A percentile compares a stretch with the other conserved stretches of the same genome.
Conservation (phyloP, 2,888 invertebrate species). For the Sipunculus nudus region DNA sequence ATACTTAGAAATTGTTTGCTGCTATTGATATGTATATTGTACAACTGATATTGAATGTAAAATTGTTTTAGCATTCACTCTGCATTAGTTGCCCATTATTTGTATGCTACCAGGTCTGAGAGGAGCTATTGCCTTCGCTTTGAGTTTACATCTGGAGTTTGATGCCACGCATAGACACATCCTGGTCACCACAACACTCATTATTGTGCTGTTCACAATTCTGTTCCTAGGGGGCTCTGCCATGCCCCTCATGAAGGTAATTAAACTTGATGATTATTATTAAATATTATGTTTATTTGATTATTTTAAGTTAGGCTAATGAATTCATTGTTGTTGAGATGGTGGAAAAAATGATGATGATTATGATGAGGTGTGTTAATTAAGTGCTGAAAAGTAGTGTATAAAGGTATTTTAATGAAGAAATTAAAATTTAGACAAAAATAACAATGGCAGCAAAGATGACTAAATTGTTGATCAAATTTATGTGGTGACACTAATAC, state of each 20-base stretch:
- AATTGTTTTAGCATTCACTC: no score
- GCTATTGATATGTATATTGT: no score
- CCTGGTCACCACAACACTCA: constrained; percentile 97
- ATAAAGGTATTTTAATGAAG: no score
- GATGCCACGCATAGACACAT: constrained; percentile 91
- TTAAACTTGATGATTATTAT: neutral
- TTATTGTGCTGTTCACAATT: constrained; percentile 95
- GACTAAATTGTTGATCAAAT: no score
- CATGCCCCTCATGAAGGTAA: constrained; percentile 88
- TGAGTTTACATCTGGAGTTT: constrained; percentile 85
- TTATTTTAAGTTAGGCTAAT: neutral
- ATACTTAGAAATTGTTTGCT: no score
- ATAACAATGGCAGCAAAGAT: no score
- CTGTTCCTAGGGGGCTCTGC: constrained; percentile 96
- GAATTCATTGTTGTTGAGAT: neutral
- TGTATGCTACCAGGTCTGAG: constrained; percentile 81
- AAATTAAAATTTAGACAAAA: no score
- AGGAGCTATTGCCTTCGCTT: constrained; percentile 97
- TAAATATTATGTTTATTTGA: neutral
- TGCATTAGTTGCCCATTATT: no score
- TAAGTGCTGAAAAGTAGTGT: no score
- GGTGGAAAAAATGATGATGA: neutral
- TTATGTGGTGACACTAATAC: no score
- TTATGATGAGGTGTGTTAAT: no score
- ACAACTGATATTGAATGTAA: no score